phyloP scores from a whole-genome alignment of 2,888 invertebrate genomes.

The Dynastes tityus region DNA sequence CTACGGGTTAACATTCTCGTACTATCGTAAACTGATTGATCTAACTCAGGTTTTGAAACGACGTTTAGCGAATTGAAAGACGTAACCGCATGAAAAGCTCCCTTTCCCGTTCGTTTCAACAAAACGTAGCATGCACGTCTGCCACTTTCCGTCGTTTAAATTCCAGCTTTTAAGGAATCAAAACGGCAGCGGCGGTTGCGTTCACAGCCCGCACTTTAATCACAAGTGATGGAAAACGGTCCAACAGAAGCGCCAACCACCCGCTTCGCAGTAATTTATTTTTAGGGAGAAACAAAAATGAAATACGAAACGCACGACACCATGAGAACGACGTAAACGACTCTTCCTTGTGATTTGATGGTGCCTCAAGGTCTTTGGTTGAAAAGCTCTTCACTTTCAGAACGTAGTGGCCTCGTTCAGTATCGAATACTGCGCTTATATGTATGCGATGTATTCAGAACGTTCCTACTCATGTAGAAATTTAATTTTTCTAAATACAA shows the following conservation, averaged over 20 bases:
- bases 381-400: constrained; percentile 13
- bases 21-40: not conserved
- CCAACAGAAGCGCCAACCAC: not conserved
- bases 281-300: constrained; percentile 35
- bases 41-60: not conserved
- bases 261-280: constrained; percentile 28
- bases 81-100: not conserved
- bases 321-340: not conserved
- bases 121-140: too few relatives aligned
- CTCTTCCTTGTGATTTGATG: constrained; percentile 20
- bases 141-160: not conserved
- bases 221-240: constrained; percentile 30
- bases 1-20: not conserved
- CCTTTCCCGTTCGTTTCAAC: not conserved
- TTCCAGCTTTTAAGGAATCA: not conserved
- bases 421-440: too few relatives aligned
- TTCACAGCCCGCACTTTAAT: constrained; percentile 33
- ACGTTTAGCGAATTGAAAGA: not conserved
- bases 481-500: too few relatives aligned
- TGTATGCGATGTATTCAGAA: too few relatives aligned
- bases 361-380: constrained; percentile 36
- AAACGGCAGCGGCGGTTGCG: not conserved
- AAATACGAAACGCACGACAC: constrained; percentile 3
- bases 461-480: too few relatives aligned
- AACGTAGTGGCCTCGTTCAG: too few relatives aligned